Conservation (phyloP, 2,888 invertebrate species). For the Ochropleura leucogaster region DNA sequence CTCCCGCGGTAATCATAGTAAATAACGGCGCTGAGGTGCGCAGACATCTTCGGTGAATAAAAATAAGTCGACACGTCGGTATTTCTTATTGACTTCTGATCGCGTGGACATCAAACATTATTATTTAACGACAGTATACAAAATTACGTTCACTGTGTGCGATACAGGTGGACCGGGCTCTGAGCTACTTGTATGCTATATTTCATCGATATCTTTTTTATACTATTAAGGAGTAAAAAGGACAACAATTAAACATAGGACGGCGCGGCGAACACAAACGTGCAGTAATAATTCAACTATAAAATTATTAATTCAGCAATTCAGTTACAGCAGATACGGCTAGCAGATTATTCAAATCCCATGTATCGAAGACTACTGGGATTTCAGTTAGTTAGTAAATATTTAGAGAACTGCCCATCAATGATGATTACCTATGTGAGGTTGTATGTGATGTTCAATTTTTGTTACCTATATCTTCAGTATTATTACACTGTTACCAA, state of each 20-base stretch:
- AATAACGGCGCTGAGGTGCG: slow-evolving; percentile 19
- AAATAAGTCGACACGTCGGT: background rate
- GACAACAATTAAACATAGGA: too few species aligned
- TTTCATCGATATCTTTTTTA: background rate
- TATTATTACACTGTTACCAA: too few species aligned
- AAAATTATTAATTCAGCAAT: too few species aligned
- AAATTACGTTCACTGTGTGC: background rate
- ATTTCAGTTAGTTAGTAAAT: background rate
- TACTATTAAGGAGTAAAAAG: background rate
- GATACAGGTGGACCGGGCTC: background rate
- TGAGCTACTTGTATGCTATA: background rate
- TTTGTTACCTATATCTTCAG: too few species aligned
- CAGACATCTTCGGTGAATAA: background rate
- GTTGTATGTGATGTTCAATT: too few species aligned
- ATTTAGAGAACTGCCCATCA: background rate
- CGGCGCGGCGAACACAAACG: too few species aligned
- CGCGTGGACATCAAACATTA: background rate
- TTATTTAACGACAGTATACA: background rate
- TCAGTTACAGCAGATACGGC: too few species aligned
- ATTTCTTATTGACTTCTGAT: background rate
- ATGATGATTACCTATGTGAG: too few species aligned
- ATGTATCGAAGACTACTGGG: background rate
- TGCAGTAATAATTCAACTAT: too few species aligned
- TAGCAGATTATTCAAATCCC: background rate
- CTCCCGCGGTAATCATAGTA: slow-evolving; percentile 50